phyloP scores from a whole-genome alignment of 2,888 invertebrate species.

The Leptopilina myrica region DNA sequence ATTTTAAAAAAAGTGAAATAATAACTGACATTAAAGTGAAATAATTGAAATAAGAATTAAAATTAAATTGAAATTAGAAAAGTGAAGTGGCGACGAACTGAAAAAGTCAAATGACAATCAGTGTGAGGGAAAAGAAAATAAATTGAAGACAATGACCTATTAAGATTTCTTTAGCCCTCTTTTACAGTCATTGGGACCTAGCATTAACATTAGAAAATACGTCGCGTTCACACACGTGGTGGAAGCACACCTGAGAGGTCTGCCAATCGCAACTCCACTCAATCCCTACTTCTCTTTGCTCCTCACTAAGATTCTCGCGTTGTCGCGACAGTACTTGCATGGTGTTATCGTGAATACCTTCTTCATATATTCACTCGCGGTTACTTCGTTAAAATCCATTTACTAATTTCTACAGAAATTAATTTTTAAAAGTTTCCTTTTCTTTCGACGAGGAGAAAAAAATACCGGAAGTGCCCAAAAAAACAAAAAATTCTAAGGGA shows the following conservation, averaged over 20 bases:
- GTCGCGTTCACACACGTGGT: constrained; percentile 59
- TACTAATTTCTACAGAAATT: constrained; percentile 33
- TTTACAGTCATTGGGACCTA: constrained; percentile 52
- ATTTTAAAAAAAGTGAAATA: too few relatives aligned
- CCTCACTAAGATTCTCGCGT: constrained; percentile 49
- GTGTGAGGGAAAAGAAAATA: background rate
- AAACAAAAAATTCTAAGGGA: constrained; percentile 25
- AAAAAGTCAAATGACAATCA: too few relatives aligned
- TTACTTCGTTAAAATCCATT: background rate
- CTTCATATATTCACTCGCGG: constrained; percentile 16
- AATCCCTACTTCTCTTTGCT: constrained; percentile 62
- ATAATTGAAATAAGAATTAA: too few relatives aligned
- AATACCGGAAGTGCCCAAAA: constrained; percentile 18
- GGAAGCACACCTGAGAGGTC: constrained; percentile 60
- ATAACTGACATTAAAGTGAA: too few relatives aligned
- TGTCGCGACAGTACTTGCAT: constrained; percentile 49
- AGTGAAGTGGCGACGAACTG: too few relatives aligned
- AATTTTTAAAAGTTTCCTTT: background rate
- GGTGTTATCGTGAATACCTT: constrained; percentile 48
- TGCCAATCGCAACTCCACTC: constrained; percentile 63
- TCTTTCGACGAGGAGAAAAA: background rate
- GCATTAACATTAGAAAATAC: constrained; percentile 45
- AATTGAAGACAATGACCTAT: constrained; percentile 67
- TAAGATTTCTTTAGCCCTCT: constrained; percentile 55
- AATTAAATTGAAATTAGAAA: too few relatives aligned